These are phyloP conservation scores for Drosophila borealis DNA, from an alignment of 2,888 invertebrate species.

Conservation along the genomic window DNA sequence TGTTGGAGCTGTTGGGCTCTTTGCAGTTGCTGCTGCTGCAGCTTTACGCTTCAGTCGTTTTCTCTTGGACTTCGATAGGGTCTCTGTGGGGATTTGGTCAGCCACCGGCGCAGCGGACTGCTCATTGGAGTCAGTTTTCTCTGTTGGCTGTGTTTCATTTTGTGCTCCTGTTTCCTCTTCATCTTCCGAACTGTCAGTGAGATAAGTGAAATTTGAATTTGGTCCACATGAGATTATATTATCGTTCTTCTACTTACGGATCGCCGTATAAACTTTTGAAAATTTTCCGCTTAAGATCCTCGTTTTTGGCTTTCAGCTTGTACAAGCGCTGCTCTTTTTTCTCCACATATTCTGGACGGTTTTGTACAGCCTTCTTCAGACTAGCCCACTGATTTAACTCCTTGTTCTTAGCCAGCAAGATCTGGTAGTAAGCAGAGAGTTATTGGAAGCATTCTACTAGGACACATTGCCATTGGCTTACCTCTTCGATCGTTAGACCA, in stretches of 20 bases:
- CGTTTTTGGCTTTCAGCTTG: slow-evolving; percentile 90
- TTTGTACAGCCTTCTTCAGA: slow-evolving; percentile 93
- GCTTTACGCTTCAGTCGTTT: slow-evolving; percentile 72
- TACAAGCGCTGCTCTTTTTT: slow-evolving; percentile 91
- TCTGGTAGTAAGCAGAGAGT: slow-evolving; percentile 86
- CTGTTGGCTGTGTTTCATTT: slow-evolving; percentile 6
- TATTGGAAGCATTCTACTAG: no score
- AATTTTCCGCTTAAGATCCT: slow-evolving; percentile 91
- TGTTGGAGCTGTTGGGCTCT: not conserved
- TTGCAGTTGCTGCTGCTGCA: slow-evolving; percentile 43
- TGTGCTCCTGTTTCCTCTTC: slow-evolving; percentile 56
- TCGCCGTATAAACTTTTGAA: slow-evolving; percentile 90
- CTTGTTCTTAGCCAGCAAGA: slow-evolving; percentile 94
- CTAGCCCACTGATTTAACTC: slow-evolving; percentile 98
- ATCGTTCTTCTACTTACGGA: slow-evolving; percentile 50
- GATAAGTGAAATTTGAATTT: not conserved
- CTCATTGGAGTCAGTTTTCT: slow-evolving; percentile 3
- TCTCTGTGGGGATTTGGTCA: slow-evolving; percentile 32
- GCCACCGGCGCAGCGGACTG: not conserved
- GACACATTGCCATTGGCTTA: slow-evolving; percentile 79
- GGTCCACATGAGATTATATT: not conserved
- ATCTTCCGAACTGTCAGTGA: slow-evolving; percentile 80
- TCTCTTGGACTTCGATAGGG: slow-evolving; percentile 62
- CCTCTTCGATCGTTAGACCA: slow-evolving; percentile 96
- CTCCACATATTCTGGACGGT: slow-evolving; percentile 91